A percentile compares a stretch with the other conserved stretches of the same genome.
Conservation (phyloP, 2,797 vertebrate genomes). For the Buphagus erythrorhynchus region DNA sequence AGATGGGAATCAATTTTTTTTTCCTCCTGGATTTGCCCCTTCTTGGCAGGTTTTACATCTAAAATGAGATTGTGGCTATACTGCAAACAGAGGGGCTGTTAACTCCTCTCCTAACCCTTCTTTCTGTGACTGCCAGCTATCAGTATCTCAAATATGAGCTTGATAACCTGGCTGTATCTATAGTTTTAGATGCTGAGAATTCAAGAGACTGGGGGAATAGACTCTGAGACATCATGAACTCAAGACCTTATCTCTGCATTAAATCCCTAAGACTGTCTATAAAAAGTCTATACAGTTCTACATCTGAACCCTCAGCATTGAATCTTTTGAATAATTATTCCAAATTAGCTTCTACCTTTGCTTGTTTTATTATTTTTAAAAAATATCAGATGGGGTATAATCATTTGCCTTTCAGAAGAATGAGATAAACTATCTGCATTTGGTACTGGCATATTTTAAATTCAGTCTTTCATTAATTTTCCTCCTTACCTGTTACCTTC, state of each 20-base stretch:
- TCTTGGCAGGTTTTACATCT: neutral
- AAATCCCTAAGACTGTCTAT: neutral
- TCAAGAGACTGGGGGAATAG: neutral
- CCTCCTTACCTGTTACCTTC: slow-evolving; percentile 25
- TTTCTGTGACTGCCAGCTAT: neutral
- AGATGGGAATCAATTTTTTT: neutral
- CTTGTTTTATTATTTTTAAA: neutral
- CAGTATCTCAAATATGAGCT: neutral
- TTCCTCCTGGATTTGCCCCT: neutral
- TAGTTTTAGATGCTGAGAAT: neutral
- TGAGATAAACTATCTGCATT: slow-evolving; percentile 30
- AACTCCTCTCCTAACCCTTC: neutral
- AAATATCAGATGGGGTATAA: neutral
- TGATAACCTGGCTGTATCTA: neutral
- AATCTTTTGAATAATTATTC: slow-evolving; percentile 1
- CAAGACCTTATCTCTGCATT: neutral
- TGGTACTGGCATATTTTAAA: slow-evolving; percentile 38
- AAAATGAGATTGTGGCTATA: neutral
- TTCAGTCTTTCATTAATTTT: slow-evolving; percentile 54
- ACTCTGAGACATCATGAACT: neutral
- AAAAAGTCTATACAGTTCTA: neutral
- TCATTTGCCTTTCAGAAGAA: slow-evolving; percentile 1
- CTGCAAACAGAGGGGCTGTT: neutral
- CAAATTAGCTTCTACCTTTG: neutral
- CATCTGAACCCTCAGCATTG: neutral